These are phyloP conservation scores for Anorthoa munda DNA, from an alignment of 2,888 invertebrate genomes.

Conservation along the genomic window DNA sequence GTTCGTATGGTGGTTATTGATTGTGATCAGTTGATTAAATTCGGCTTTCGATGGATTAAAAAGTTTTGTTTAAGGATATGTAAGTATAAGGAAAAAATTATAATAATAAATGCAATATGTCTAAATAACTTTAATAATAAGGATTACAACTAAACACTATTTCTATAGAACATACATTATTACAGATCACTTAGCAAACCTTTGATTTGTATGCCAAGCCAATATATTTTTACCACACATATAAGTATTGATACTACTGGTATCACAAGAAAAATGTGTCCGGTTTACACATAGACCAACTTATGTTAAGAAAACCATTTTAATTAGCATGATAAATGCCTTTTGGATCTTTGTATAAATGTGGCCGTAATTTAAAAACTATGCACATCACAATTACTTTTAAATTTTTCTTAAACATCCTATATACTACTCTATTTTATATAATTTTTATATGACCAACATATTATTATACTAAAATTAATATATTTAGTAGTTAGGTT, in stretches of 20 bases:
- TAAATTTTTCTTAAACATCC: background rate
- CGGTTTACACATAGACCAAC: too few relatives aligned
- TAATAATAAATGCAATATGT: background rate
- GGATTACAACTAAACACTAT: conserved; percentile 32
- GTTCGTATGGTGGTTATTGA: too few relatives aligned
- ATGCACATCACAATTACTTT: background rate
- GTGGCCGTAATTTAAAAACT: background rate
- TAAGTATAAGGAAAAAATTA: background rate
- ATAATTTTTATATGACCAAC: too few relatives aligned
- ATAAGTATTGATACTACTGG: too few relatives aligned
- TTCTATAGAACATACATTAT: background rate
- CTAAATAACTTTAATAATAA: conserved; percentile 45
- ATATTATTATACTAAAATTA: too few relatives aligned
- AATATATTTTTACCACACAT: conserved; percentile 28
- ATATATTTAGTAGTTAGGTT: background rate
- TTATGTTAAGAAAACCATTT: background rate
- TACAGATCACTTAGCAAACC: conserved; percentile 42
- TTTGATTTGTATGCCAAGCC: conserved; percentile 51
- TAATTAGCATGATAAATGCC: background rate
- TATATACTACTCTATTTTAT: too few relatives aligned
- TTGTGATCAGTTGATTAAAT: too few relatives aligned
- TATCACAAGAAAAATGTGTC: too few relatives aligned
- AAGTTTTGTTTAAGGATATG: background rate
- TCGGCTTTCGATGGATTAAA: too few relatives aligned
- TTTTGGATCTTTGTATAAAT: conserved; percentile 5